Evolutionary conservation across 2,113 vertebrate genomes (phyloP), one percentile per base, ranked within the genome.

Genomic region (Xiphophorus maculatus): DNA sequence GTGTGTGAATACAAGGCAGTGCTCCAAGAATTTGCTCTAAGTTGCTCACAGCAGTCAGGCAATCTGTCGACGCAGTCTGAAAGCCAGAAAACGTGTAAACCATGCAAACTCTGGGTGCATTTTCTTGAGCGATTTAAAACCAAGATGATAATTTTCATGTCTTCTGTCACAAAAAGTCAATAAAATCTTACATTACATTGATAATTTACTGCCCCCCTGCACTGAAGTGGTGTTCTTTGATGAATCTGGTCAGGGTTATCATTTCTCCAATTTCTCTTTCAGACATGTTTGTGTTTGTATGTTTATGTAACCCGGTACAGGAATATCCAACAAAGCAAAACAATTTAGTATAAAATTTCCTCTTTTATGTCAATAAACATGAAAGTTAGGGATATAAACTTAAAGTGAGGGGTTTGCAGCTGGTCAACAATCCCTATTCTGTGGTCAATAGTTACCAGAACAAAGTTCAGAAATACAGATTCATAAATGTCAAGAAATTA

Each of bases 161-260:
- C 81, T 86, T 84, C 54, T 77, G 81, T 84, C 76, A 84, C 71
- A 88, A 84, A 66, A 79, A 84, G 72, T 60, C 76, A 73, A 83
- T 79, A 74, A 86, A 82, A 81, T 81, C 72, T 70, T 71, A 54
- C 32, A 44, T 42, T 44, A 22, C 61, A 63, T 63, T 75, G 42
- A 58, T 19, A 44, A 84, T 81, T 75, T 74, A 81, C 33, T 28
- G 66, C 66, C 22, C 4, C 51, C 12, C 17, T 44, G 25, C n/a
- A 11, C 27, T 63, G 48, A 89, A 83, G 79, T 73, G 62, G 30
- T 64, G 69, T 77, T 87, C 76, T 42, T 70, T 68, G 63, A 14
- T 76, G 40, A 88, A 51, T 28, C 30, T 63, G 73, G 28, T 61
- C n/a, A 76, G 17, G 30, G 42, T n/a, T 79, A 1, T 37, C 1